These are phyloP conservation scores for Prolemur simus DNA, from an alignment of 2,113 vertebrate genomes.

Conservation along the genomic window DNA sequence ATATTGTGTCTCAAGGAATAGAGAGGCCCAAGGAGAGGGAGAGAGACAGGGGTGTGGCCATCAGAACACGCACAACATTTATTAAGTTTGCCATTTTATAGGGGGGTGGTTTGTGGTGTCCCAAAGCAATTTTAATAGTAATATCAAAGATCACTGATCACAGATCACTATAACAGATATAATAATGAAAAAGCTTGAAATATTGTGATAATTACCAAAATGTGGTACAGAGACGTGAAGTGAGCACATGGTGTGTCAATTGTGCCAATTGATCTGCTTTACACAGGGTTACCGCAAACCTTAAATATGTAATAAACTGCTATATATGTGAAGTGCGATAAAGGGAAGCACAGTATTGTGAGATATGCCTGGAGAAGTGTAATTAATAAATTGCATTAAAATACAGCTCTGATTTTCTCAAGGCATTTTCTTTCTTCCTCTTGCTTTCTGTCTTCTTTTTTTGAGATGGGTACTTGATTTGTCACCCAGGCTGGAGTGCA, in stretches of 20 bases:
- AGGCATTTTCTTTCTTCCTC: too few relatives aligned
- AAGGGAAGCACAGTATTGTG: background rate
- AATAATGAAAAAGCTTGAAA: background rate
- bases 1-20: background rate
- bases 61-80: background rate
- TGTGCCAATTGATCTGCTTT: background rate
- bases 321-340: background rate
- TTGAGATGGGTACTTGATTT: too few relatives aligned
- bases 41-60: background rate
- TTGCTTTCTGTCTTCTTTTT: too few relatives aligned
- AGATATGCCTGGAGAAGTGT: background rate
- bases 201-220: background rate
- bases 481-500: too few relatives aligned
- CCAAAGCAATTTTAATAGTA: background rate
- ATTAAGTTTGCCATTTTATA: background rate
- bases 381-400: conserved; percentile 1
- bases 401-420: background rate
- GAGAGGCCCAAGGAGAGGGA: background rate
- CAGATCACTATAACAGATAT: background rate
- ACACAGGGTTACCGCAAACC: background rate
- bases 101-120: background rate
- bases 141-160: background rate
- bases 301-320: background rate
- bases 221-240: background rate
- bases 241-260: background rate